Evolutionary conservation across 92 coral and sea anemone species (phyloP), one percentile per base, ranked within the genome.

Genomic region (Siderastrea siderea): DNA sequence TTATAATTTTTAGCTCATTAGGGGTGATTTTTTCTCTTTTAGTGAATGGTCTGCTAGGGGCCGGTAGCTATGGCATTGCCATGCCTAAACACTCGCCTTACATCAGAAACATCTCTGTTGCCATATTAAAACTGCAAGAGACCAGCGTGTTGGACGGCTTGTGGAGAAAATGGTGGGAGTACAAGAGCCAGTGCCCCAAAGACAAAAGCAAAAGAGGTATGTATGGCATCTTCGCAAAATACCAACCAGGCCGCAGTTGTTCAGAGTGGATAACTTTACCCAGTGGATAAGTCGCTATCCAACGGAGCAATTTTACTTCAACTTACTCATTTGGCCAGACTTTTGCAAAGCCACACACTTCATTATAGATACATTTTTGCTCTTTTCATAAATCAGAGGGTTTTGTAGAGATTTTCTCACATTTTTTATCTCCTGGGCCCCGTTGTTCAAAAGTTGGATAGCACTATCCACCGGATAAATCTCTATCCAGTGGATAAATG

Each of bases 91-190:
- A 91, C 77, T 86, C 88, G 5, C 94, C 94, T 3, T 91, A 91
- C 55, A 82, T 80, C 66, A 80, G 93, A 10, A 93, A 93, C 68
- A 77, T 93, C n/a, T 90, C 93, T 16, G 84, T 93, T 1, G 96
- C 96, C 16, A 80, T 93, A 47, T 80, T 93, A 15, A 77, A 58
- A 16, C 82, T 93, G 48, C 96, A 87, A 47, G 96, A 93, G 57
- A 78, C 80, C 12, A 92, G 93, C 9, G 91, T 81, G 7, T 66
- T 93, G 77, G 91, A 86, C 76, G 61, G 75, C 3, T 80, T 93
- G 19, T 74, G 90, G 81, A 68, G 93, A 68, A 93, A 93, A 83
- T 93, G 93, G 96, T 93, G 96, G 96, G 93, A 93, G 15, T 77
- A 83, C 74, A 78, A 84, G 44, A 86, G 93, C 44, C 96, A 93